Evolutionary conservation across 2,113 vertebrate genomes (phyloP).

Genomic region (Elephantulus edwardii): DNA sequence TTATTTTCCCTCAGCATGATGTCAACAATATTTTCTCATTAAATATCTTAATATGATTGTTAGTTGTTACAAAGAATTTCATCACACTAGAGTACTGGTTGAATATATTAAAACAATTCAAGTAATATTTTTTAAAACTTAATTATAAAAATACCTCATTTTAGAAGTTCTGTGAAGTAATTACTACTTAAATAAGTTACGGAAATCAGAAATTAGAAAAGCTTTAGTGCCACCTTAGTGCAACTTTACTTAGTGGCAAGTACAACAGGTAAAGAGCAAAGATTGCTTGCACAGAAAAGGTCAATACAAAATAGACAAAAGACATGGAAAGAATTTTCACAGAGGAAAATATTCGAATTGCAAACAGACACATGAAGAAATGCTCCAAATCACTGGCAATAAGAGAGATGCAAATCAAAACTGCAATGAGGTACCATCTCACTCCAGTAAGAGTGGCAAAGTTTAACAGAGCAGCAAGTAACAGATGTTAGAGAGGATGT

Average conservation of each 20-base stretch:
- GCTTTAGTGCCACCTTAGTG: not conserved
- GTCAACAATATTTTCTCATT: not conserved
- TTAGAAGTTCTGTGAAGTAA: not conserved
- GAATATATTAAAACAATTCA: not conserved
- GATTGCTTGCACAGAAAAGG: not conserved
- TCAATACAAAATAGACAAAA: too few relatives aligned
- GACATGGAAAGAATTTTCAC: too few relatives aligned
- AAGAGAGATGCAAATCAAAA: too few relatives aligned
- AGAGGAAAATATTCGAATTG: too few relatives aligned
- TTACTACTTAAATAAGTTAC: not conserved
- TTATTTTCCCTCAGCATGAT: not conserved
- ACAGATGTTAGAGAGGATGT: too few relatives aligned
- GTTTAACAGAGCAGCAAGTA: too few relatives aligned
- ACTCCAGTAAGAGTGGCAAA: too few relatives aligned
- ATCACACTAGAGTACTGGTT: not conserved
- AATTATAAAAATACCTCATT: conserved; percentile 17
- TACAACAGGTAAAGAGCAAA: not conserved
- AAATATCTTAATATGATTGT: not conserved
- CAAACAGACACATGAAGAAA: too few relatives aligned
- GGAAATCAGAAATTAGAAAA: conserved; percentile 30
- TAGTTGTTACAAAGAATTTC: conserved; percentile 14
- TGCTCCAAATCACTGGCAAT: too few relatives aligned
- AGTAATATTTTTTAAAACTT: conserved; percentile 11
- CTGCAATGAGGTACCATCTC: too few relatives aligned
- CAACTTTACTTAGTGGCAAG: too few relatives aligned